Conservation (phyloP, 2,888 invertebrate species). For the Zele albiditarsus region DNA sequence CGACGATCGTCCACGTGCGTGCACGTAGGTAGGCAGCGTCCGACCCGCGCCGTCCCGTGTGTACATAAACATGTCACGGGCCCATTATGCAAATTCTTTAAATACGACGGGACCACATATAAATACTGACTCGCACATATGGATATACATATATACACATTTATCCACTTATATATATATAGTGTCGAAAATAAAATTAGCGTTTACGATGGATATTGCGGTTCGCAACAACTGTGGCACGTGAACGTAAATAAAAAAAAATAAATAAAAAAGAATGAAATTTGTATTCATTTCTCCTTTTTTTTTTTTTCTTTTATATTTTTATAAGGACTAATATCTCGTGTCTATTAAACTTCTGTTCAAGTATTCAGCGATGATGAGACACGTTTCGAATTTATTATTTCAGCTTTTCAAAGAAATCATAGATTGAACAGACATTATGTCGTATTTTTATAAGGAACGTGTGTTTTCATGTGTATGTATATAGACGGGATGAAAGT, state of each 20-base stretch:
- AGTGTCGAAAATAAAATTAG: constrained; percentile 70
- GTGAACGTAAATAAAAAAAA: neutral
- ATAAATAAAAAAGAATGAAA: constrained; percentile 25
- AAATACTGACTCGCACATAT: constrained; percentile 47
- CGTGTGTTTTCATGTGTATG: too few species aligned
- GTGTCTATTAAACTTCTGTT: constrained; percentile 1
- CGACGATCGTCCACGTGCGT: constrained; percentile 51
- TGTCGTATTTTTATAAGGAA: neutral
- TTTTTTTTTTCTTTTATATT: constrained; percentile 11
- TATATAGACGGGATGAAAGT: neutral
- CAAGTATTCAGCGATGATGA: neutral
- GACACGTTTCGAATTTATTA: constrained; percentile 6
- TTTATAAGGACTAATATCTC: neutral
- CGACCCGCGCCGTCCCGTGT: constrained; percentile 51
- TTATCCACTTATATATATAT: constrained; percentile 27
- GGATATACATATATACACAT: constrained; percentile 30
- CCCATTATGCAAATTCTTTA: constrained; percentile 71
- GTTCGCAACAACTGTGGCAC: constrained; percentile 11
- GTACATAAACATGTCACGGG: constrained; percentile 71
- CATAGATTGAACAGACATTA: neutral
- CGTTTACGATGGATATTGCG: constrained; percentile 50
- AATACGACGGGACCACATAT: constrained; percentile 69
- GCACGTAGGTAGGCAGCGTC: constrained; percentile 53
- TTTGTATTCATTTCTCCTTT: constrained; percentile 11
- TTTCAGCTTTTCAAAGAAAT: constrained; percentile 4